These are phyloP conservation scores for Puma concolor DNA, from an alignment of 2,113 vertebrate genomes.

Conservation along the genomic window DNA sequence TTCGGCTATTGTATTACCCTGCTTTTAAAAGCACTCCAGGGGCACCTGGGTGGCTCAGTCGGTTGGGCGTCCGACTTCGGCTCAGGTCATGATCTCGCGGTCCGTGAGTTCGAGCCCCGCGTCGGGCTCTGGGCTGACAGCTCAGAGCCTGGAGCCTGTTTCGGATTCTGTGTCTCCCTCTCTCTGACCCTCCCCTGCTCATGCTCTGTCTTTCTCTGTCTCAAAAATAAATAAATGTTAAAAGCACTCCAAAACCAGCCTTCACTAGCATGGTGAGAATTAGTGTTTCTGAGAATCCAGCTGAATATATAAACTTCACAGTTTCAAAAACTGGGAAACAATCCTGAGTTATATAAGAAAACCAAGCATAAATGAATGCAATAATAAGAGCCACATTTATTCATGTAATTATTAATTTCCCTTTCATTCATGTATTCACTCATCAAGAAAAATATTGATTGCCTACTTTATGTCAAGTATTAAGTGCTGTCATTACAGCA, in stretches of 20 bases:
- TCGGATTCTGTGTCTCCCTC: no score
- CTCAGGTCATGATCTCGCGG: no score
- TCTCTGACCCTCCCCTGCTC: no score
- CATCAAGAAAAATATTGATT: not conserved
- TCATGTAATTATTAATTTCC: not conserved
- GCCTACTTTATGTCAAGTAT: not conserved
- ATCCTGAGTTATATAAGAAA: not conserved
- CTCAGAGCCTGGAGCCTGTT: no score
- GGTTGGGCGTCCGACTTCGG: no score
- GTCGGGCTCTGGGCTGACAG: no score
- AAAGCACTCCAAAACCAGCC: not conserved
- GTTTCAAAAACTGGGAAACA: not conserved
- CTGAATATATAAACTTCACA: not conserved
- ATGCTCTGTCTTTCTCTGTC: no score
- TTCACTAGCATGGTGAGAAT: not conserved
- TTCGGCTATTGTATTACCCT: not conserved
- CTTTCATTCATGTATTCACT: not conserved
- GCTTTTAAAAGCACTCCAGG: not conserved
- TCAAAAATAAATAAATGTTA: no score
- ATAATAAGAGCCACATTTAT: not conserved
- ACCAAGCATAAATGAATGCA: not conserved
- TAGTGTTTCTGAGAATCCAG: not conserved
- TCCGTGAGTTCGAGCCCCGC: no score
- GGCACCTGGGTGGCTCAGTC: no score
- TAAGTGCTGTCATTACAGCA: not conserved